A percentile compares a stretch with the other conserved stretches of the same genome.
phyloP scores from a whole-genome alignment of 2,888 invertebrate species.

The Kryphioiulus occultus region DNA sequence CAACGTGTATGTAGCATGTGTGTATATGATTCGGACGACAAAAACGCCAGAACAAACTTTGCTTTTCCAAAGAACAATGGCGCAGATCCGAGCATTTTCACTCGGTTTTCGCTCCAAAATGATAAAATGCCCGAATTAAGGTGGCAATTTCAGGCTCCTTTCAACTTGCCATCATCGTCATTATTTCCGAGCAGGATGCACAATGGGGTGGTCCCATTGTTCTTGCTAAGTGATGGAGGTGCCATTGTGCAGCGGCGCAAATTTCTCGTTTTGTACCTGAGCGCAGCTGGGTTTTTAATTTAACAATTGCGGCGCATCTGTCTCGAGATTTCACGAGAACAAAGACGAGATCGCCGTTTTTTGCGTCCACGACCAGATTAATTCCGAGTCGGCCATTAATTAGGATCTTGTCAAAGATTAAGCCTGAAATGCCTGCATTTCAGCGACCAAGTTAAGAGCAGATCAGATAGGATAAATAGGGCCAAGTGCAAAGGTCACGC shows the following conservation, averaged over 20 bases:
- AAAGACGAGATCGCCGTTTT: background rate
- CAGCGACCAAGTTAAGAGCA: background rate
- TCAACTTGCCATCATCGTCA: background rate
- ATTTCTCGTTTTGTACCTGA: background rate
- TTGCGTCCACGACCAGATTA: background rate
- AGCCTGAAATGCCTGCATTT: background rate
- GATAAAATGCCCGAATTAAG: constrained; percentile 23
- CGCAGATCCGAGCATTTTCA: background rate
- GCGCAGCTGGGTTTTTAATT: constrained; percentile 15
- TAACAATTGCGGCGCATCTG: background rate
- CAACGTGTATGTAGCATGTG: too few relatives aligned
- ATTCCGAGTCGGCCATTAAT: background rate
- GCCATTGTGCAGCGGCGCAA: constrained; percentile 14
- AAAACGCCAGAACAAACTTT: background rate
- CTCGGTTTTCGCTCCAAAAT: background rate
- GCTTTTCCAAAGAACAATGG: background rate
- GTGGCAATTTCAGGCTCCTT: background rate
- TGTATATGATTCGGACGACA: constrained; percentile 4
- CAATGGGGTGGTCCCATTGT: constrained; percentile 8
- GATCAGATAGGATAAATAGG: background rate
- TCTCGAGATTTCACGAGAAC: constrained; percentile 16
- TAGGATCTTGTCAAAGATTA: constrained; percentile 23
- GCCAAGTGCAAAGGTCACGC: background rate
- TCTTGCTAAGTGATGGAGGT: constrained; percentile 16
- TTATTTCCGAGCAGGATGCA: background rate